These are phyloP conservation scores for Sebastes itinus DNA, from an alignment of 2,797 vertebrate genomes.

Conservation along the genomic window DNA sequence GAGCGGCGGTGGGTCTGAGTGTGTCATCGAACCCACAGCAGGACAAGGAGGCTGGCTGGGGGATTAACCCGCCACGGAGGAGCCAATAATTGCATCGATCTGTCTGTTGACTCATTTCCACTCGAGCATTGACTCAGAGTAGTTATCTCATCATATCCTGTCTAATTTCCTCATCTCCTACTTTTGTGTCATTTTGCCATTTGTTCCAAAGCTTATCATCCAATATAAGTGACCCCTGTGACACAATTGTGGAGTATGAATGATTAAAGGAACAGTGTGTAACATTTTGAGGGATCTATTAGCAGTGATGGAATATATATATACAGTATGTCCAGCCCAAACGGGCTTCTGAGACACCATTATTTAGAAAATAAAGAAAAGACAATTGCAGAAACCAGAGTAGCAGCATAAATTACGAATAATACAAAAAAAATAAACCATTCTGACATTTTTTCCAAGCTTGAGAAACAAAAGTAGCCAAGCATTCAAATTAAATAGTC, in stretches of 20 bases:
- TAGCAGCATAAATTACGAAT: too few relatives aligned
- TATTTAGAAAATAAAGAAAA: too few relatives aligned
- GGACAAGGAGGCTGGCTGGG: constrained; percentile 31
- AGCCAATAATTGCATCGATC: constrained; percentile 47
- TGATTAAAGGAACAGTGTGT: too few relatives aligned
- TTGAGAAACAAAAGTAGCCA: too few relatives aligned
- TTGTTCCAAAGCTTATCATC: background rate
- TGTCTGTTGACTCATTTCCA: constrained; percentile 36
- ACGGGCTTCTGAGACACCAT: too few relatives aligned
- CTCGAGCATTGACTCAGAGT: background rate
- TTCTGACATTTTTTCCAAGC: too few relatives aligned
- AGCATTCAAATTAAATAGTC: too few relatives aligned
- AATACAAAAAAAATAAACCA: too few relatives aligned
- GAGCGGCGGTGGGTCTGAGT: constrained; percentile 35
- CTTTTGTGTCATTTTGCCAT: background rate
- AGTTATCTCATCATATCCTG: constrained; percentile 6
- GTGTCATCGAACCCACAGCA: constrained; percentile 53
- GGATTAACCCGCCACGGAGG: constrained; percentile 44
- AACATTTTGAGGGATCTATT: too few relatives aligned
- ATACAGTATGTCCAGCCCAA: too few relatives aligned
- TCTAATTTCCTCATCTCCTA: constrained; percentile 6
- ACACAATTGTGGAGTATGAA: background rate
- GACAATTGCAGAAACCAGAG: too few relatives aligned
- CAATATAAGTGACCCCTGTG: background rate
- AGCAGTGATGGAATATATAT: too few relatives aligned